Base-by-base conservation (phyloP, 2,888 invertebrate genomes). In the Amiota mariae region DNA sequence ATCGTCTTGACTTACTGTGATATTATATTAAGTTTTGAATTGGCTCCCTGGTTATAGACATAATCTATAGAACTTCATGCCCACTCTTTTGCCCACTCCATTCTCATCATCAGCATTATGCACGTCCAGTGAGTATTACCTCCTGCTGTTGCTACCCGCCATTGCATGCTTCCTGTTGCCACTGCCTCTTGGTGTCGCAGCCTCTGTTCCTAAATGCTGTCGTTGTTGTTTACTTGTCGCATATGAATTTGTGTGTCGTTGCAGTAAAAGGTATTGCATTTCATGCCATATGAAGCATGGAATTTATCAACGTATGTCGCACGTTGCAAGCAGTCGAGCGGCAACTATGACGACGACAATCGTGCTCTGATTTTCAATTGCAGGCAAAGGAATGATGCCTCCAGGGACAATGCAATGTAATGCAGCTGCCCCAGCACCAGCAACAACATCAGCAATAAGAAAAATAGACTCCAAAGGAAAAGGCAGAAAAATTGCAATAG, bases 341-440 rank as follows among this genome's bases (percentile, higher is more conserved):
- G 12, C 68, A 74, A 24, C 46, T n/a, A 63, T 46, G 76, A 73
- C 76, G 75, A 74, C 76, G 73, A 70, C 75, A 80, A 85, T 85
- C 83, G 83, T 83, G 83, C 86, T 83, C 83, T 85, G 83, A 83
- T 83, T 83, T 85, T 82, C 83, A 83, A 83, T 83, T 84, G 78
- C 85, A 78, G 78, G 74, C 79, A 66, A 63, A 46, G 67, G 70
- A 13, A 84, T 36, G 36, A 36, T 84, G 82, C 85, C 83, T 81
- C 85, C 78, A 81, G 83, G 85, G 83, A 85, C 79, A 78, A 79
- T 78, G 75, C 79, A 67, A 79, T 78, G 75, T 78, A 67, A 79
- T 79, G 81, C 77, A 78, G 71, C 76, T 73, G 72, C 71, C 68
- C 71, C 24, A n/a, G 24, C 71, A 63, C 51, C 72, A 74, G 46